Percentiles rank a stretch among this genome's conserved stretches.
phyloP scores from a whole-genome alignment of 2,888 invertebrate genomes.

The Ceraclea dissimilis region DNA sequence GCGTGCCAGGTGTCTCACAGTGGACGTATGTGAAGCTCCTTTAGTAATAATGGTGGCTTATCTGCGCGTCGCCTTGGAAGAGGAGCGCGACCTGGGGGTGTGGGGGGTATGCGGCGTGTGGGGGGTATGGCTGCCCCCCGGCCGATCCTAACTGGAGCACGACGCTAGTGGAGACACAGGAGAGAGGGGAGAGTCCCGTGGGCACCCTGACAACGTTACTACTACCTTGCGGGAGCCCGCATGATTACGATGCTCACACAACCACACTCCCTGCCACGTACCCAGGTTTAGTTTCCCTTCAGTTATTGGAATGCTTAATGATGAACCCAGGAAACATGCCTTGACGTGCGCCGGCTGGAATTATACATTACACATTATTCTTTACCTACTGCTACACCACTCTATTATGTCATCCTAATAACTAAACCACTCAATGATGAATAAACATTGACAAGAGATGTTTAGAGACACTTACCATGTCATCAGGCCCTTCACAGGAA shows the following conservation, averaged over 20 bases:
- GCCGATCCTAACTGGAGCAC: constrained; percentile 80
- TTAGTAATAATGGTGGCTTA: constrained; percentile 33
- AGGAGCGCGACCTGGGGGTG: constrained; percentile 46
- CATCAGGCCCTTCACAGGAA: constrained; percentile 96
- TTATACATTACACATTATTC: not conserved
- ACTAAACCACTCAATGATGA: not conserved
- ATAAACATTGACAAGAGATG: no score
- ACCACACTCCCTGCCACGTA: constrained; percentile 98
- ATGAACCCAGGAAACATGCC: constrained; percentile 92
- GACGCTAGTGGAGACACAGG: constrained; percentile 84
- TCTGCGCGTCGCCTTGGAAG: constrained; percentile 49
- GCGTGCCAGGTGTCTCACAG: not conserved
- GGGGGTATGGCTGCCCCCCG: constrained; percentile 49
- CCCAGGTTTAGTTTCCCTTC: constrained; percentile 92
- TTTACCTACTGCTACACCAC: not conserved
- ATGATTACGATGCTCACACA: constrained; percentile 95
- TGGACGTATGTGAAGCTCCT: constrained; percentile 23
- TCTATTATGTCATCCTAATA: not conserved
- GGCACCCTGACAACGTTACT: constrained; percentile 85
- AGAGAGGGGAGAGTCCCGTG: constrained; percentile 78
- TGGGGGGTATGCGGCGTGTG: constrained; percentile 34
- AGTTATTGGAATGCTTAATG: constrained; percentile 91
- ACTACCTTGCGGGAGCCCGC: constrained; percentile 87
- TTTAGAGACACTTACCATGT: constrained; percentile 94
- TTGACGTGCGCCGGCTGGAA: constrained; percentile 92